Conservation (phyloP, 2,888 invertebrate species). For the Tinea pellionella region DNA sequence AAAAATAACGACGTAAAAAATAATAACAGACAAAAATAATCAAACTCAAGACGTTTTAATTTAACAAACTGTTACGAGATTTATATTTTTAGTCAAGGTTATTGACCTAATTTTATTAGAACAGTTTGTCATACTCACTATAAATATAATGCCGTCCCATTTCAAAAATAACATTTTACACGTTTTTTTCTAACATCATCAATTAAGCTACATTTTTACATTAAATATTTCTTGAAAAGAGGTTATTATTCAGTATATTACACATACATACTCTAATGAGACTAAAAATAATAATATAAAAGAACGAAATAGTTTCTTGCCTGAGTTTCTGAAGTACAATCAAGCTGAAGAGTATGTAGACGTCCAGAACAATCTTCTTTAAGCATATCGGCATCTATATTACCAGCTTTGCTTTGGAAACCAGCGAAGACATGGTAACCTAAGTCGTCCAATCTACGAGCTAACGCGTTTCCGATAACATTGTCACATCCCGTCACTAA, state of each 20-base stretch:
- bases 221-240: too few species aligned
- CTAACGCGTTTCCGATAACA: constrained; percentile 77
- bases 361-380: constrained; percentile 83
- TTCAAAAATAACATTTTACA: background rate
- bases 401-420: constrained; percentile 75
- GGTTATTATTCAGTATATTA: too few species aligned
- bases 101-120: background rate
- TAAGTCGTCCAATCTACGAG: constrained; percentile 83
- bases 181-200: background rate
- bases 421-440: constrained; percentile 92
- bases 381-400: constrained; percentile 77
- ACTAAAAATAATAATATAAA: too few species aligned
- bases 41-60: too few species aligned
- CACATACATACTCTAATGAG: too few species aligned
- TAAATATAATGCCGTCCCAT: background rate
- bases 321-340: constrained; percentile 83
- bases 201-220: too few species aligned
- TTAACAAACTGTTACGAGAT: background rate
- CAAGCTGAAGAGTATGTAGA: constrained; percentile 79
- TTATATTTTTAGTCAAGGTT: constrained; percentile 5
- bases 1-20: too few species aligned
- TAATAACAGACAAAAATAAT: too few species aligned
- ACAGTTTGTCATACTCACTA: background rate
- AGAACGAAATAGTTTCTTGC: constrained; percentile 28
- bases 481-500: constrained; percentile 88